Conservation (phyloP, 2,797 vertebrate genomes). For the Morelia viridis region DNA sequence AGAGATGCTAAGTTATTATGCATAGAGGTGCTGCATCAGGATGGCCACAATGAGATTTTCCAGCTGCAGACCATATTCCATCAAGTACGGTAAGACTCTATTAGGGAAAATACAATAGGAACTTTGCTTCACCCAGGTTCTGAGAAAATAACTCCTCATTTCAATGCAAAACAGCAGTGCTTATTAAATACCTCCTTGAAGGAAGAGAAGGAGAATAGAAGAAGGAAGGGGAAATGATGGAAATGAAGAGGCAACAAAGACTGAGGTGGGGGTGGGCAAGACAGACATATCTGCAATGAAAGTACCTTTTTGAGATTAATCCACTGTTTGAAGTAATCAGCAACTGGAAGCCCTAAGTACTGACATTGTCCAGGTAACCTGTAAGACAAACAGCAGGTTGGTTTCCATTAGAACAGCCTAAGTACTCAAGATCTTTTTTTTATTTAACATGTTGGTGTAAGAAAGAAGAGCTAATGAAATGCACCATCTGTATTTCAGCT, state of each 20-base stretch:
- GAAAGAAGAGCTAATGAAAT: conserved; percentile 47
- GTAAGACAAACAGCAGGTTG: conserved; percentile 73
- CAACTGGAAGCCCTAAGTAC: conserved; percentile 82
- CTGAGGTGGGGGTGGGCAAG: conserved; percentile 7
- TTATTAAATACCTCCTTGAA: conserved; percentile 78
- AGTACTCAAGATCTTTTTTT: conserved; percentile 62
- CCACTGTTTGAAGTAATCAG: conserved; percentile 87
- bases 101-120: conserved; percentile 67
- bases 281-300: conserved; percentile 56
- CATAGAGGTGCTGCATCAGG: conserved; percentile 30
- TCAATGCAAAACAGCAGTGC: conserved; percentile 86
- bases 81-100: conserved; percentile 70
- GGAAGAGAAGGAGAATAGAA: conserved; percentile 49
- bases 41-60: conserved; percentile 63
- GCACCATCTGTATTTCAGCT: conserved; percentile 44
- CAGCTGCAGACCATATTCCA: conserved; percentile 67
- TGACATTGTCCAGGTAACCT: conserved; percentile 85
- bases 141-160: conserved; percentile 79
- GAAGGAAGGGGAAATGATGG: conserved; percentile 35
- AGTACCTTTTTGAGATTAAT: conserved; percentile 88
- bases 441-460: conserved; percentile 50
- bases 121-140: conserved; percentile 62
- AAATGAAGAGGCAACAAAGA: conserved; percentile 26
- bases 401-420: conserved; percentile 60
- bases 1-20: conserved; percentile 56